A percentile compares a stretch with the other conserved stretches of the same genome.
Conservation (phyloP, 92 coral and sea anemone genomes). For the Ricordea florida region DNA sequence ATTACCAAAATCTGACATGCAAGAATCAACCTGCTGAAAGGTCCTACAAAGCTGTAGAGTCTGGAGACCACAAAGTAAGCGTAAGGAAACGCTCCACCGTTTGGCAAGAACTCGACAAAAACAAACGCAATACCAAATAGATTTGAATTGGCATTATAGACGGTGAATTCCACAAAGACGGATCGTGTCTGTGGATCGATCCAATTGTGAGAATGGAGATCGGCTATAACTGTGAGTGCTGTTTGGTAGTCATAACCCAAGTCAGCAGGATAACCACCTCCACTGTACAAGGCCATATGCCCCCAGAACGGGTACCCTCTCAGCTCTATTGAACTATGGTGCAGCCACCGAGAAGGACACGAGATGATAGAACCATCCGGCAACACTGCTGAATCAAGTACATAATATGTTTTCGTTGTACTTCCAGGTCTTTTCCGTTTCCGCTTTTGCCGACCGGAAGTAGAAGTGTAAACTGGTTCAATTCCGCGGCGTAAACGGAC, state of each 20-base stretch:
- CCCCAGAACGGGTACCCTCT: slow-evolving; percentile 98
- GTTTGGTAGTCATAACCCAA: slow-evolving; percentile 89
- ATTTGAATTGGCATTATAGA: slow-evolving; percentile 86
- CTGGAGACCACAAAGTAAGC: slow-evolving; percentile 71
- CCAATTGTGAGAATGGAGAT: slow-evolving; percentile 89
- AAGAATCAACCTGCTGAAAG: slow-evolving; percentile 57
- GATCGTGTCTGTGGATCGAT: slow-evolving; percentile 70
- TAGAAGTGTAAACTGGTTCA: slow-evolving; percentile 79
- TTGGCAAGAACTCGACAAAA: slow-evolving; percentile 87
- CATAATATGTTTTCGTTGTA: slow-evolving; percentile 62
- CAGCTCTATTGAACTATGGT: slow-evolving; percentile 62
- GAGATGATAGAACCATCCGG: slow-evolving; percentile 83
- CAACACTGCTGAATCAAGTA: slow-evolving; percentile 69
- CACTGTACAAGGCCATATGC: slow-evolving; percentile 65
- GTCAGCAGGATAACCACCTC: slow-evolving; percentile 91
- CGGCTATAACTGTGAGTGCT: slow-evolving; percentile 86
- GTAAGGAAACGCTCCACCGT: slow-evolving; percentile 80
- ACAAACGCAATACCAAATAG: slow-evolving; percentile 84
- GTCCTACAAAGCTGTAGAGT: slow-evolving; percentile 77
- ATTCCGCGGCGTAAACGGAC: slow-evolving; percentile 79
- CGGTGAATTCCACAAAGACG: slow-evolving; percentile 83
- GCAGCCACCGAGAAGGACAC: slow-evolving; percentile 89
- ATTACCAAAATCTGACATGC: slow-evolving; percentile 68
- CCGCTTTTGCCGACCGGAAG: slow-evolving; percentile 86
- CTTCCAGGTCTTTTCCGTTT: slow-evolving; percentile 47